Percentiles rank a stretch among this genome's conserved stretches.
These are phyloP conservation scores for Phymorhynchus buccinoides DNA, from an alignment of 1,140 invertebrate species.

Conservation along the genomic window DNA sequence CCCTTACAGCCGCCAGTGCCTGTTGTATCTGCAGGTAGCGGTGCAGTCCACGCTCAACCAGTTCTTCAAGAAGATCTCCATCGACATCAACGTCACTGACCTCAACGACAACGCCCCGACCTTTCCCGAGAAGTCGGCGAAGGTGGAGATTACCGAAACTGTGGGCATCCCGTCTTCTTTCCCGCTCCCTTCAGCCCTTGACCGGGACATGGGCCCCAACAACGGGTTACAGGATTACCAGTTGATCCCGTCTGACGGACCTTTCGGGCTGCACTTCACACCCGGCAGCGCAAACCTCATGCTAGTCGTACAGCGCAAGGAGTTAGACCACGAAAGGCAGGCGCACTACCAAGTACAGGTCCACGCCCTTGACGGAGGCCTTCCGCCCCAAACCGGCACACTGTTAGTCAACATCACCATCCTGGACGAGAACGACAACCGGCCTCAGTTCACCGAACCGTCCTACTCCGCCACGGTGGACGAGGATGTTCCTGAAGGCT, in stretches of 20 bases:
- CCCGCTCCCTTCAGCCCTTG: constrained; percentile 59
- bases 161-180: constrained; percentile 56
- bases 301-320: constrained; percentile 49
- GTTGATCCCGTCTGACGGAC: constrained; percentile 51
- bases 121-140: constrained; percentile 77
- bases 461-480: constrained; percentile 89
- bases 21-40: constrained; percentile 49
- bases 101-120: constrained; percentile 67
- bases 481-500: constrained; percentile 78
- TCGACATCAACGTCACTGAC: constrained; percentile 76
- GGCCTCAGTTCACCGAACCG: constrained; percentile 55
- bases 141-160: constrained; percentile 85
- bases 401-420: constrained; percentile 55
- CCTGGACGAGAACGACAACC: constrained; percentile 77
- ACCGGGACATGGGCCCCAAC: constrained; percentile 59
- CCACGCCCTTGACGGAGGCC: constrained; percentile 67
- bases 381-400: constrained; percentile 72
- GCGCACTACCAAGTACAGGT: constrained; percentile 74
- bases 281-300: constrained; percentile 59
- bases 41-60: constrained; percentile 46
- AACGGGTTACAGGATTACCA: constrained; percentile 58
- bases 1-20: constrained; percentile 46
- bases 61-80: constrained; percentile 46
- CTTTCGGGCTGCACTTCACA: constrained; percentile 57
- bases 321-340: constrained; percentile 59